Conservation (phyloP, 2,888 invertebrate genomes). For the Hydroisotoma schaefferi region DNA sequence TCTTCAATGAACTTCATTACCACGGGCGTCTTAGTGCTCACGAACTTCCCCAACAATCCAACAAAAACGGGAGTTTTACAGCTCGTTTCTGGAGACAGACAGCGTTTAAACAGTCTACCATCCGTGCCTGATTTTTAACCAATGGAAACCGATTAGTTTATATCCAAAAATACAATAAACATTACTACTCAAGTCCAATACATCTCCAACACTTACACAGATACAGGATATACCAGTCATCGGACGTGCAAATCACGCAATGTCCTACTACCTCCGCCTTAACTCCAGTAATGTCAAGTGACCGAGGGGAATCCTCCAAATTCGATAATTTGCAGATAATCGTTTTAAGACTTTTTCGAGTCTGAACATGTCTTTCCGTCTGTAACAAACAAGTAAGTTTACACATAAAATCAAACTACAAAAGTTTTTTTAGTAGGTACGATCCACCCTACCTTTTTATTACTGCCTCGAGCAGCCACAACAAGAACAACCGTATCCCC, state of each 20-base stretch:
- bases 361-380: neutral
- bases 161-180: constrained; percentile 3
- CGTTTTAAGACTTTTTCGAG: neutral
- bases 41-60: constrained; percentile 22
- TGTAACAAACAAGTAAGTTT: neutral
- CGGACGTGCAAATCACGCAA: neutral
- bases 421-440: neutral
- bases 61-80: constrained; percentile 5
- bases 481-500: constrained; percentile 4
- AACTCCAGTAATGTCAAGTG: neutral
- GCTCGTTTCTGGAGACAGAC: constrained; percentile 6
- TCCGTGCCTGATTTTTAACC: constrained; percentile 28
- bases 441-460: constrained; percentile 4
- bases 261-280: neutral
- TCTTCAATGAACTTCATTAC: constrained; percentile 28
- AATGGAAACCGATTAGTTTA: neutral
- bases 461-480: neutral
- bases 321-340: neutral
- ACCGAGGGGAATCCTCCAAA: neutral
- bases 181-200: neutral
- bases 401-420: neutral
- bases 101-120: constrained; percentile 35
- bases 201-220: no score
- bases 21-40: constrained; percentile 27
- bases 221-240: neutral